Conservation (phyloP, 2,113 vertebrate genomes). For the Gasterosteus aculeatus region DNA sequence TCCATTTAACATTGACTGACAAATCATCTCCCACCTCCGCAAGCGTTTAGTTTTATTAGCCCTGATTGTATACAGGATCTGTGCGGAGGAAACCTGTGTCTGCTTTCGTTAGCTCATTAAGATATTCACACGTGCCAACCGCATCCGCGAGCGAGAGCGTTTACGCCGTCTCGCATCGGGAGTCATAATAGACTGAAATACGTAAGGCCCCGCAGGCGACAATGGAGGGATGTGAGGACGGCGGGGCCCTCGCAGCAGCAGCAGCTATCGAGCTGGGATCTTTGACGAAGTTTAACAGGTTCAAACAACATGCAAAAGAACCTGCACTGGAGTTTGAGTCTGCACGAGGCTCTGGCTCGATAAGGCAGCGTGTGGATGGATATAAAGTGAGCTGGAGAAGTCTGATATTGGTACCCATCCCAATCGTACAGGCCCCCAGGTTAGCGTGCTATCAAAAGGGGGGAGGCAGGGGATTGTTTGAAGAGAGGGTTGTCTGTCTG, state of each 20-base stretch:
- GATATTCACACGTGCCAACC: conserved; percentile 61
- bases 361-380: conserved; percentile 62
- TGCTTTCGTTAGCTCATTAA: conserved; percentile 48
- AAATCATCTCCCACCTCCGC: conserved; percentile 64
- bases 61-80: conserved; percentile 57
- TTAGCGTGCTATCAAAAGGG: conserved; percentile 15
- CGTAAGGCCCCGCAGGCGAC: conserved; percentile 27
- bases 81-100: conserved; percentile 42
- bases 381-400: conserved; percentile 59
- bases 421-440: conserved; percentile 67
- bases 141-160: conserved; percentile 28
- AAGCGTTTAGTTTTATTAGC: conserved; percentile 58
- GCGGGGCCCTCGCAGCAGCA: conserved; percentile 25
- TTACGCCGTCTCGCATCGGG: conserved; percentile 10
- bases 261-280: conserved; percentile 51
- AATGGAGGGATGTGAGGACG: conserved; percentile 38
- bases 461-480: conserved; percentile 58
- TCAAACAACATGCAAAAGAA: conserved; percentile 39
- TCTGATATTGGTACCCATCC: conserved; percentile 60
- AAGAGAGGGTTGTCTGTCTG: conserved; percentile 58
- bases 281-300: conserved; percentile 52
- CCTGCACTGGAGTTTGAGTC: conserved; percentile 41
- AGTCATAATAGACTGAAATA: conserved; percentile 42
- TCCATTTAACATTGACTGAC: conserved; percentile 70
- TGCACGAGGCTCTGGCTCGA: conserved; percentile 57